phyloP scores from a whole-genome alignment of 2,797 vertebrate genomes.

The Emydoidea blandingii region DNA sequence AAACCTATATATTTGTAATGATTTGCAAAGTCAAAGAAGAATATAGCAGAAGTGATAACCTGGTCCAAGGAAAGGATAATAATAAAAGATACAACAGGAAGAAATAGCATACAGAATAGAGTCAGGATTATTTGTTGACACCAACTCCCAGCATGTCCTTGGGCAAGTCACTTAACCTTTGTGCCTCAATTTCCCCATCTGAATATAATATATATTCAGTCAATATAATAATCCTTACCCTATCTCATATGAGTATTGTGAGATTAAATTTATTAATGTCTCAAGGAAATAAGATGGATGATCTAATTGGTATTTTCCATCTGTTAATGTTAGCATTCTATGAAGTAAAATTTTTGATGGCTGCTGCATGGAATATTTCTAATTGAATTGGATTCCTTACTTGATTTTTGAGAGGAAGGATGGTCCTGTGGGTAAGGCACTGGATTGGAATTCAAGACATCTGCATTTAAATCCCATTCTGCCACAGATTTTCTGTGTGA shows the following conservation, averaged over 20 bases:
- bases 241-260: neutral
- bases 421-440: neutral
- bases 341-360: neutral
- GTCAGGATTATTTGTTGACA: neutral
- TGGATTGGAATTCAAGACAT: slow-evolving; percentile 43
- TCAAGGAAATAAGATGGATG: neutral
- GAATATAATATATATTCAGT: neutral
- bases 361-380: neutral
- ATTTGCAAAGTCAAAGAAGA: neutral
- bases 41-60: fast-evolving
- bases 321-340: neutral
- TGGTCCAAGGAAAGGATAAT: neutral
- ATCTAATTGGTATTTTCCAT: neutral
- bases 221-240: neutral
- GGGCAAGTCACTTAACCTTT: neutral
- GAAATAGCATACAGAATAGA: neutral
- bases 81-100: neutral
- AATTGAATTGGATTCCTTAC: neutral
- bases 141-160: too few species aligned
- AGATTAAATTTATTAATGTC: neutral
- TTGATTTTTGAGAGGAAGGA: neutral
- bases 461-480: slow-evolving; percentile 39
- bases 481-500: slow-evolving; percentile 14
- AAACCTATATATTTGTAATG: neutral
- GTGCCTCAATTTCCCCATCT: neutral